Conservation (phyloP, 2,113 vertebrate species). For the Pluvianellus socialis region DNA sequence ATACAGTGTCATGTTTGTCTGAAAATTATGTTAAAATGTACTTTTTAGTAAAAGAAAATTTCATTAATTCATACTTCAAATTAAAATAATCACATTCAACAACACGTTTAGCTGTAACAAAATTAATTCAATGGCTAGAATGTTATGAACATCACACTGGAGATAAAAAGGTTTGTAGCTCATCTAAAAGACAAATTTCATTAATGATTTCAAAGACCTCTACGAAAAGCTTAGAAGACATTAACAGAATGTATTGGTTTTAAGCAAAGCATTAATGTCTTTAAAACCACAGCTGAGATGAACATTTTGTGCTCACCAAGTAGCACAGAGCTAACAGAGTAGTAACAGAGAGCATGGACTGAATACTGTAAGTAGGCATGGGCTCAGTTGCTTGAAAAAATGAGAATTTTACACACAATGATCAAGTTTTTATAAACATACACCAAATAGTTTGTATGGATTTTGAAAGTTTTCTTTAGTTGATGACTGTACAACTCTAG, state of each 20-base stretch:
- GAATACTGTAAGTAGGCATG: neutral
- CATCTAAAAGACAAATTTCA: neutral
- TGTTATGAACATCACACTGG: neutral
- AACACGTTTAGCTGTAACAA: neutral
- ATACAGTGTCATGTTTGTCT: neutral
- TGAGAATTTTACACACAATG: neutral
- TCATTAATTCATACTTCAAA: neutral
- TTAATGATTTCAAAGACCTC: neutral
- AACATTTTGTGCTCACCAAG: neutral
- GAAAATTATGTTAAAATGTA: neutral
- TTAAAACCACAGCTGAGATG: neutral
- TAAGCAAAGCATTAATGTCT: neutral
- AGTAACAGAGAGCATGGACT: neutral
- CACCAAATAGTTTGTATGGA: neutral
- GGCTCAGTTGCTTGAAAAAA: neutral
- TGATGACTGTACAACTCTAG: neutral
- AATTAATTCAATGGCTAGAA: conserved; percentile 2
- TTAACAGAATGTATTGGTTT: neutral
- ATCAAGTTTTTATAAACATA: neutral
- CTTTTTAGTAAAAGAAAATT: neutral
- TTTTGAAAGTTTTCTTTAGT: neutral
- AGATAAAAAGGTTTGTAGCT: neutral
- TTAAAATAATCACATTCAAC: neutral
- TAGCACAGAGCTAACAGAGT: neutral
- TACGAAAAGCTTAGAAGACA: neutral